Evolutionary conservation across 2,113 vertebrate species (phyloP).

Genomic region (Antechinus stuartii): DNA sequence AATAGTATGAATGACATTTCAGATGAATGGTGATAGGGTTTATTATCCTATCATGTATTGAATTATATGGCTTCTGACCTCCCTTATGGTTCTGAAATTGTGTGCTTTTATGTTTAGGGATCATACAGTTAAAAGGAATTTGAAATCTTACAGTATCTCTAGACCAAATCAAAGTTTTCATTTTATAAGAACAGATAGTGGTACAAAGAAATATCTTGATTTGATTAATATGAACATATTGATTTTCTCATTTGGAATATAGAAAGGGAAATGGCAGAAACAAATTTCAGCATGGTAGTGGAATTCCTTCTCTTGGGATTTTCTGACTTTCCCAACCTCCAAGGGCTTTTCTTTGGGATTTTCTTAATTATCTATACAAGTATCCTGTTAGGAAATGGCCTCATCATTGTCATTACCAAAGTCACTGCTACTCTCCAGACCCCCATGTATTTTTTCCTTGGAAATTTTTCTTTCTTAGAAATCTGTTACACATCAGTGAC

Average conservation of each 20-base stretch:
- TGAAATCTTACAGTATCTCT: not conserved
- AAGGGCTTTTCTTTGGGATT: constrained; percentile 1
- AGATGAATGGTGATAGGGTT: not conserved
- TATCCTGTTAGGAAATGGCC: constrained; percentile 47
- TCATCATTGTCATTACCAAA: constrained; percentile 38
- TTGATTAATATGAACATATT: no score
- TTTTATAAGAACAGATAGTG: no score
- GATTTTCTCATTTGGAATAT: no score
- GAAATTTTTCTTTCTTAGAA: constrained; percentile 48
- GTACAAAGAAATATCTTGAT: no score
- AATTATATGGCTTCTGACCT: not conserved
- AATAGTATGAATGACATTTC: not conserved
- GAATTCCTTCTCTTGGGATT: constrained; percentile 55
- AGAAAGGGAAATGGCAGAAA: not conserved
- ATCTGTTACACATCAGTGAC: constrained; percentile 52
- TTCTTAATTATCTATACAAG: constrained; percentile 34
- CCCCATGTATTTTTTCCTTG: constrained; percentile 57
- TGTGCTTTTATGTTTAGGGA: not conserved
- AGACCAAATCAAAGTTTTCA: no score
- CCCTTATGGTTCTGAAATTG: not conserved
- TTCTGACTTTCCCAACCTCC: constrained; percentile 23
- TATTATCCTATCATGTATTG: not conserved
- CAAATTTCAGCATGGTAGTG: not conserved
- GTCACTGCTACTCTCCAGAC: not conserved
- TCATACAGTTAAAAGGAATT: not conserved